Evolutionary conservation across 2,888 invertebrate genomes (phyloP), one percentile per base, ranked within the genome.

Genomic region (Hypena proboscidalis): DNA sequence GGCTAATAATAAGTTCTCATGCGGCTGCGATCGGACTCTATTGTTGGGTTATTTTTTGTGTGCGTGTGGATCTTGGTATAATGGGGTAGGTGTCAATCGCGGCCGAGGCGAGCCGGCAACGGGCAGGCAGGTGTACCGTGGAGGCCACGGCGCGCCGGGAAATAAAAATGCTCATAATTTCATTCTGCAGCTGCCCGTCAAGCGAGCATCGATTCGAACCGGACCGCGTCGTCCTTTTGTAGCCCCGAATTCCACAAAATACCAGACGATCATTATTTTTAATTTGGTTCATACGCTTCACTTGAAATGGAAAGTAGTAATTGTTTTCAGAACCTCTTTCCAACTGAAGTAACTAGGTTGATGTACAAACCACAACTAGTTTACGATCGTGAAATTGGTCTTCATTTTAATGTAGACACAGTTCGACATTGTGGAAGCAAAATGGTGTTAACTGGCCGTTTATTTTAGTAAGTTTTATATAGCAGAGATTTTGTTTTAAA

Each of bases 31-130:
- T 82, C 75, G 77, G 67, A 75, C 70, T 64, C 81, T 76, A 83
- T 89, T 90, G 90, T 90, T 83, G 67, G 68, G 67, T 67, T 86
- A 85, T 87, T 86, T 85, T 86, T 72, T 72, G 72, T 67, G 60
- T 70, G 44, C 32, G 74, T 79, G 73, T 72, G 76, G 72, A 72
- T 70, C 66, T 60, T 62, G 68, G 70, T 77, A 86, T 88, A 87
- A 89, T 89, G 79, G 88, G 88, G 82, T 83, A 88, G 88, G 90
- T 90, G 90, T 90, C 89, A 87, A 85, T 86, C 87, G 85, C 67
- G 80, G 80, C 70, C 74, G 74, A 73, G 64, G 54, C 68, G 53
- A 49, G 34, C 38, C 33, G 33, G 19, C 29, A 50, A 48, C 41
- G 74, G 85, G 89, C 89, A 74, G 85, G 89, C 89, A 89, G 90